phyloP scores from a whole-genome alignment of 2,888 invertebrate species.

The Trisateles emortualis region DNA sequence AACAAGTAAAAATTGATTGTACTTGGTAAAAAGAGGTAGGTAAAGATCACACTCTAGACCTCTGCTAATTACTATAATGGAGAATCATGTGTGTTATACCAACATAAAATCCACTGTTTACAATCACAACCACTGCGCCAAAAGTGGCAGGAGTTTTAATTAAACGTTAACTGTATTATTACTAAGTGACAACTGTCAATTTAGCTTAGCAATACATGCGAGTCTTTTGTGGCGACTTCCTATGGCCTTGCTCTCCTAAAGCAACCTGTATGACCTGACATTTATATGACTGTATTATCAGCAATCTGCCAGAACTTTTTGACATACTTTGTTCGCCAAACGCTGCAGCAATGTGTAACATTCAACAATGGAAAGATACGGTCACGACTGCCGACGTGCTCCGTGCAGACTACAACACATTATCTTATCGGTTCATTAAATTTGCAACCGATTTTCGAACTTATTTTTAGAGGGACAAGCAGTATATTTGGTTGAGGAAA shows the following conservation, averaged over 20 bases:
- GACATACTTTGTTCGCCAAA: constrained; percentile 19
- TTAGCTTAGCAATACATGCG: no score
- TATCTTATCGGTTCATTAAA: constrained; percentile 33
- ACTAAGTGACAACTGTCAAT: no score
- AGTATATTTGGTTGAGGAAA: constrained; percentile 4
- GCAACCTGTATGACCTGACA: background rate
- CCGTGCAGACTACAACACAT: constrained; percentile 27
- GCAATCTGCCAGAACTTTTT: background rate
- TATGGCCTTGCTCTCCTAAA: background rate
- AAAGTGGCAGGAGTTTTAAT: no score
- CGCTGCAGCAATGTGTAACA: constrained; percentile 30
- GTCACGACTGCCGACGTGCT: constrained; percentile 50
- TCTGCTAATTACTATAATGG: no score
- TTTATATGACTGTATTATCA: background rate
- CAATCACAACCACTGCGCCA: no score
- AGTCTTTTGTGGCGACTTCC: background rate
- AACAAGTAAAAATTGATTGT: no score
- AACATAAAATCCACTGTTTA: no score
- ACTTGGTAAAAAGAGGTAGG: no score
- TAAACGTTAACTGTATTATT: no score
- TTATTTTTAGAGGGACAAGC: constrained; percentile 6
- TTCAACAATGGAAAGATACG: constrained; percentile 38
- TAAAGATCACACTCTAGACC: no score
- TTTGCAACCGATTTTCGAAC: constrained; percentile 10
- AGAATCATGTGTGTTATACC: no score